Evolutionary conservation across 1,140 invertebrate species (phyloP), one percentile per base, ranked within the genome.

Genomic region (Aphidius gifuensis): DNA sequence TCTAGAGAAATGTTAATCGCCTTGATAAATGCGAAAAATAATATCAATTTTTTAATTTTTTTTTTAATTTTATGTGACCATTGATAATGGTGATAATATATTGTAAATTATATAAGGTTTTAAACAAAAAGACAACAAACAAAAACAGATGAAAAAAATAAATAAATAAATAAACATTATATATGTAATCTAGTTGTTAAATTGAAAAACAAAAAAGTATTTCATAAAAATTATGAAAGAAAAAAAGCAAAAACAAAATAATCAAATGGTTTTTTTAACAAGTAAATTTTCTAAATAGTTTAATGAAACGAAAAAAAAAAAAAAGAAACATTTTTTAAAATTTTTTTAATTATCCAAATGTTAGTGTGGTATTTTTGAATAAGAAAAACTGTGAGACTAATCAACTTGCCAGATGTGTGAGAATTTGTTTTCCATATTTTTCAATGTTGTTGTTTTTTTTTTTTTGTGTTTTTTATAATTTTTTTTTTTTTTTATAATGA

Each of bases 171-270:
- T 16, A 61, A 42, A 56, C 56, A 56, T 71, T 69, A 66, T 69
- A 66, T 66, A 68, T 76, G 72, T 76, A 76, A 76, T 66, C 60
- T 64, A 71, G 61, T 69, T 72, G 71, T 72, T 76, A 72, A 75
- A 72, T 63, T 70, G n/a, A 53, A 61, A 16, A 55, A 71, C 49
- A 71, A 75, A 68, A 70, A 77, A 76, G 74, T 62, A 74, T 75
- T 77, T 77, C 72, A 70, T 77, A 74, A 68, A 44, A 43, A 32
- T 32, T 32, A 1, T 32, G 23, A 32, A 32, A 32, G 4, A 32
- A 32, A 32, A 32, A 32, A 32, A 32, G 23, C 23, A 32, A 32
- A 32, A 32, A 32, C 1, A 32, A 32, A 32, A 32, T 32, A 32
- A 32, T 32, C 23, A 32, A 32, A 32, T 32, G 23, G 23, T 32